phyloP scores from a whole-genome alignment of 2,113 vertebrate species.

The Poeciliopsis occidentalis region DNA sequence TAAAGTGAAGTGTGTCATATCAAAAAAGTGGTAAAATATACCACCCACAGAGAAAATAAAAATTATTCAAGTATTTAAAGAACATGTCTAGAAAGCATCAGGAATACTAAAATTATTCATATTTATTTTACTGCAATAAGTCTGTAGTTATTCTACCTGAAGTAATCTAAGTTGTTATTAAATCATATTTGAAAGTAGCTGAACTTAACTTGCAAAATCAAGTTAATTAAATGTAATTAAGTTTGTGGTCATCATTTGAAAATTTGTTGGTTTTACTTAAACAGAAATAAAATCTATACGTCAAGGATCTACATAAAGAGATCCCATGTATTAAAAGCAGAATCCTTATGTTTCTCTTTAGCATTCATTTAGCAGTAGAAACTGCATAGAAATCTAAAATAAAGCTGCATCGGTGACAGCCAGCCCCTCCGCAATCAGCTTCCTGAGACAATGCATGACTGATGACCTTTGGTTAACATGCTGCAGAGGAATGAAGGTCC shows the following conservation, averaged over 20 bases:
- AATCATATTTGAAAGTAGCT: too few species aligned
- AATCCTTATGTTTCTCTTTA: neutral
- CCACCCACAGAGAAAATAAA: too few species aligned
- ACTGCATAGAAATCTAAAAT: neutral
- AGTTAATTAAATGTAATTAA: too few species aligned
- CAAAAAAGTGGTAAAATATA: too few species aligned
- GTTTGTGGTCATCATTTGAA: neutral
- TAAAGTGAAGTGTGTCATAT: too few species aligned
- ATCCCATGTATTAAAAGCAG: neutral
- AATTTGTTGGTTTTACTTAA: neutral
- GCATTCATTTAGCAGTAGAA: neutral
- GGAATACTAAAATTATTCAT: neutral
- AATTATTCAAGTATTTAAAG: too few species aligned
- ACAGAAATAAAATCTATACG: neutral
- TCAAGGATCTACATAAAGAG: neutral
- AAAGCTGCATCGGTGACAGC: neutral
- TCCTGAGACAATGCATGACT: neutral
- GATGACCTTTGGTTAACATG: slow-evolving; percentile 2
- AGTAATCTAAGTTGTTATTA: neutral
- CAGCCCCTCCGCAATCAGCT: neutral
- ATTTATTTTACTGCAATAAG: neutral
- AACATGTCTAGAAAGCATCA: neutral
- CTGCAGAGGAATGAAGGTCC: slow-evolving; percentile 30
- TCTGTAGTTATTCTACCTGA: neutral
- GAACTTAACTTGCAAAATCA: too few species aligned